phyloP scores from a whole-genome alignment of 2,113 vertebrate genomes.

The Scytalopus superciliaris region DNA sequence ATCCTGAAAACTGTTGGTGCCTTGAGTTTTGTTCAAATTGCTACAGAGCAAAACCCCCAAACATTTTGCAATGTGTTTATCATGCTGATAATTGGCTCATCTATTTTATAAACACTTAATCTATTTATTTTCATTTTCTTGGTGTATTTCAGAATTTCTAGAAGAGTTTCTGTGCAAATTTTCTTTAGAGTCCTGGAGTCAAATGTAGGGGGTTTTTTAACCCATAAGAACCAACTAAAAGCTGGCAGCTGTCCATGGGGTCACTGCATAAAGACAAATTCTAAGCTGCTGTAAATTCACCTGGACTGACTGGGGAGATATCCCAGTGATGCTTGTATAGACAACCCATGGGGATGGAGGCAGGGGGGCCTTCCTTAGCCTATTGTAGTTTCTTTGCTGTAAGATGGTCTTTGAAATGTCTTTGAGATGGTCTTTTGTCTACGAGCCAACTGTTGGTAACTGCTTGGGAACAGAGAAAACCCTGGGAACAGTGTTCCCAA shows the following conservation, averaged over 20 bases:
- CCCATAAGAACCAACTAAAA: background rate
- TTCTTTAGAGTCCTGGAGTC: background rate
- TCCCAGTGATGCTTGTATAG: background rate
- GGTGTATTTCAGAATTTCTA: background rate
- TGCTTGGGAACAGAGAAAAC: background rate
- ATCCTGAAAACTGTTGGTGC: background rate
- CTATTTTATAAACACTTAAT: background rate
- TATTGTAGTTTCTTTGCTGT: background rate
- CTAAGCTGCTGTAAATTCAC: background rate
- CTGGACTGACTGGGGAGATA: background rate
- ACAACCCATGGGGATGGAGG: background rate
- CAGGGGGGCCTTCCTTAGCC: background rate
- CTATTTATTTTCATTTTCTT: background rate
- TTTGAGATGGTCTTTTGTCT: no score
- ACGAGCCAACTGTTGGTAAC: background rate
- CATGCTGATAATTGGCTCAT: background rate
- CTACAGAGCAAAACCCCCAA: background rate
- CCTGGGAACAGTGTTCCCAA: background rate
- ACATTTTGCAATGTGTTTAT: background rate
- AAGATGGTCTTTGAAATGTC: background rate
- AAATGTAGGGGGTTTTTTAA: background rate
- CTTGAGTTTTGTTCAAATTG: background rate
- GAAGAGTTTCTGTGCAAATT: background rate
- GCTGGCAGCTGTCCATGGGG: background rate
- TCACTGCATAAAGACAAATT: background rate